These are phyloP conservation scores for Dryocosmus kuriphilus DNA, from an alignment of 2,888 invertebrate species.

Conservation along the genomic window DNA sequence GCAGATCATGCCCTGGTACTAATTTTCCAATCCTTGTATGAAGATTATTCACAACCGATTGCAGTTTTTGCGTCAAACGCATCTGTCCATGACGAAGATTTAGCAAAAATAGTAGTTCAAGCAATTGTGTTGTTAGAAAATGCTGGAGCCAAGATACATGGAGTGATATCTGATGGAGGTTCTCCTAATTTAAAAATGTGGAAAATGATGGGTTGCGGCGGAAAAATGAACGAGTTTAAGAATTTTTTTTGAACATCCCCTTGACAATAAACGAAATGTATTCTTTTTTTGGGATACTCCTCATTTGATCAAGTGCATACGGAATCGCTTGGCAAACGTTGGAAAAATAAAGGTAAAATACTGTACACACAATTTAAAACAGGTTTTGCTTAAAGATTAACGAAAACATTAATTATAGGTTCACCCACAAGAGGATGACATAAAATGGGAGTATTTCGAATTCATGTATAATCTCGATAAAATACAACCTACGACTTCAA, in stretches of 20 bases:
- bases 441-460: slow-evolving; percentile 49
- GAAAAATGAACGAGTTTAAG: slow-evolving; percentile 41
- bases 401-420: slow-evolving; percentile 25
- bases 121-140: slow-evolving; percentile 54
- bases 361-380: not conserved
- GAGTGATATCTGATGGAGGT: slow-evolving; percentile 48
- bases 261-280: slow-evolving; percentile 49
- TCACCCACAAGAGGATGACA: slow-evolving; percentile 31
- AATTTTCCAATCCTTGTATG: slow-evolving; percentile 54
- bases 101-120: slow-evolving; percentile 51
- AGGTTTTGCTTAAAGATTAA: not conserved
- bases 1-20: slow-evolving; percentile 53
- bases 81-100: slow-evolving; percentile 43
- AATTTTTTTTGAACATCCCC: slow-evolving; percentile 51
- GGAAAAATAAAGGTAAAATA: slow-evolving; percentile 11
- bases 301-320: slow-evolving; percentile 56
- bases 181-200: slow-evolving; percentile 55
- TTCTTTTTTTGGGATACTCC: slow-evolving; percentile 57
- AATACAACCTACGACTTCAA: slow-evolving; percentile 12
- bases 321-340: slow-evolving; percentile 52
- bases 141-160: slow-evolving; percentile 46
- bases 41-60: slow-evolving; percentile 52
- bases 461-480: slow-evolving; percentile 43
- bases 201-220: slow-evolving; percentile 49
- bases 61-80: slow-evolving; percentile 53